Evolutionary conservation across 1,140 invertebrate genomes (phyloP).

Genomic region (Drosophila busckii): DNA sequence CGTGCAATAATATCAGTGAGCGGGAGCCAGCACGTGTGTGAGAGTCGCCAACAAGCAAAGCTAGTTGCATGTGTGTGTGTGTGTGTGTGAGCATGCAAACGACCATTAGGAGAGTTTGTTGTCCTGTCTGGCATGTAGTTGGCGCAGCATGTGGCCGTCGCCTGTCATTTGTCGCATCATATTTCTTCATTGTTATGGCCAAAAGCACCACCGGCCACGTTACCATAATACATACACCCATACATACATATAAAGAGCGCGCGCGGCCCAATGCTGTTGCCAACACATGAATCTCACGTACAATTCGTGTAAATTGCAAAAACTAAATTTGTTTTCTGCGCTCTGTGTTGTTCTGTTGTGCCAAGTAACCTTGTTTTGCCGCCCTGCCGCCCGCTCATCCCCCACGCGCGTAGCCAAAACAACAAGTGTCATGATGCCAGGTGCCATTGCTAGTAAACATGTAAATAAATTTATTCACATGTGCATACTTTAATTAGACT

Average conservation of each 20-base stretch:
- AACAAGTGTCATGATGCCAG: too few relatives aligned
- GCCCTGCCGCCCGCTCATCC: too few relatives aligned
- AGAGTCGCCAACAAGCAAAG: too few relatives aligned
- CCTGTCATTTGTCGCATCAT: conserved; percentile 45
- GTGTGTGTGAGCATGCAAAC: conserved; percentile 3
- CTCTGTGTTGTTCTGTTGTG: background rate
- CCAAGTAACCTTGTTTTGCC: background rate
- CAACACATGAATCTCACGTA: conserved; percentile 22
- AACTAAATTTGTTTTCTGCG: conserved; percentile 2
- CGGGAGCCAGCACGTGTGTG: too few relatives aligned
- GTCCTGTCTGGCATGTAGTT: too few relatives aligned
- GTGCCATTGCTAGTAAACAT: too few relatives aligned
- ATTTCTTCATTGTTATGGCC: conserved; percentile 56
- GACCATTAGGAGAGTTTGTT: conserved; percentile 19
- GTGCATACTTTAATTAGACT: too few relatives aligned
- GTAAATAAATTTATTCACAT: too few relatives aligned
- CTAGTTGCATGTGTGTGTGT: too few relatives aligned
- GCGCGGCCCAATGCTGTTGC: background rate
- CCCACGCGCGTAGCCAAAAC: too few relatives aligned
- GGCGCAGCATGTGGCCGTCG: too few relatives aligned
- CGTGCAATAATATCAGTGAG: too few relatives aligned
- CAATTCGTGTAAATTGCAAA: conserved; percentile 19
- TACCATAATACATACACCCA: background rate
- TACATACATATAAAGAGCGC: background rate
- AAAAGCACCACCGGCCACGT: conserved; percentile 16